phyloP scores from a whole-genome alignment of 2,113 vertebrate species.

The Paracanthobrama guichenoti region DNA sequence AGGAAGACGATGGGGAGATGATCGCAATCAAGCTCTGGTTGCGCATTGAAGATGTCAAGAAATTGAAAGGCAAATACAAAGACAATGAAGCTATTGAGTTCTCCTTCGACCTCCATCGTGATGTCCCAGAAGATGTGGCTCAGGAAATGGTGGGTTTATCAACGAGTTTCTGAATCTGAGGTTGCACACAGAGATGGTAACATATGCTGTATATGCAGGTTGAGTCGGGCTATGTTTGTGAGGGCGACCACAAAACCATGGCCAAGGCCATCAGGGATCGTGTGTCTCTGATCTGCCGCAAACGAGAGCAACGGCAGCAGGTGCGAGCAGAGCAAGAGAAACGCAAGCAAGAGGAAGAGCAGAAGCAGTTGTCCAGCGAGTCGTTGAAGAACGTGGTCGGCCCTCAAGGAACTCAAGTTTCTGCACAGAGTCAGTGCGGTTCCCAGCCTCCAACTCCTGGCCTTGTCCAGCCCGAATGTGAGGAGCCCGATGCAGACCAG shows the following conservation, averaged over 20 bases:
- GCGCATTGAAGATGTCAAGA: conserved; percentile 96
- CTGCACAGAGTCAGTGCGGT: conserved; percentile 63
- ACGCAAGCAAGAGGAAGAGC: conserved; percentile 79
- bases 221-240: conserved; percentile 96
- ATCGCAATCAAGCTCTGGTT: conserved; percentile 98
- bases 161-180: background rate
- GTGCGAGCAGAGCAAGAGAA: conserved; percentile 93
- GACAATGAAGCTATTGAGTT: conserved; percentile 99
- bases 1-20: conserved; percentile 98
- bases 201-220: conserved; percentile 75
- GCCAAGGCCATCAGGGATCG: conserved; percentile 98
- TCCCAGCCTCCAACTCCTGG: conserved; percentile 38
- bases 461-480: conserved; percentile 82
- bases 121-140: conserved; percentile 96
- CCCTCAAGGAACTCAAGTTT: conserved; percentile 29
- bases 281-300: conserved; percentile 93
- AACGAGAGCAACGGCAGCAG: conserved; percentile 91
- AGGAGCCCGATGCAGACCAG: conserved; percentile 88
- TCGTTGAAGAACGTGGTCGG: conserved; percentile 67
- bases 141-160: conserved; percentile 90
- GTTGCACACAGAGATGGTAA: background rate
- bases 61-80: conserved; percentile 98
- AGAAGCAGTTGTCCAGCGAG: conserved; percentile 77
- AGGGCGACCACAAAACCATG: conserved; percentile 99
- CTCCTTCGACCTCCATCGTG: conserved; percentile 94